Evolutionary conservation across 2,797 vertebrate genomes (phyloP), one percentile per base, ranked within the genome.

Genomic region (Urocyon cinereoargenteus): DNA sequence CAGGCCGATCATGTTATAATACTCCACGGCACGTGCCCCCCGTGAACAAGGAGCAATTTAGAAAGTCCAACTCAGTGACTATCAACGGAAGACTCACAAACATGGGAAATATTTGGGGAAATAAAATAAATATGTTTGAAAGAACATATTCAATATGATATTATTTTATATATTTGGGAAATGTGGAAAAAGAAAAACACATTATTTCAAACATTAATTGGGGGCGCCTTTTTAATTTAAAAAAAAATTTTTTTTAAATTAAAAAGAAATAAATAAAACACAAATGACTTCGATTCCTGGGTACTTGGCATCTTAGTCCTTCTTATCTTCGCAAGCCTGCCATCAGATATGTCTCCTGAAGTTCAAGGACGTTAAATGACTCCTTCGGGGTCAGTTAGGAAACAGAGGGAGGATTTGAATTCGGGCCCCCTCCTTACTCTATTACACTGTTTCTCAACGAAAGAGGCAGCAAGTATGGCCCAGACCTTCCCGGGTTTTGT

Each of bases 121-220:
- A 45, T 45, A 45, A 45, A 45, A 45, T 8, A 45, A 45, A 45
- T 45, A 45, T 45, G 40, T 77, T 81, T 75, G 79, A 84, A 83
- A 91, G 40, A 88, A 85, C 59, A 36, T 51, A 40, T 15, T 95
- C 62, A 57, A 45, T 10, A 26, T 34, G 22, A 59, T 12, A 24
- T 24, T 81, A 84, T 40, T 70, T n/a, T 45, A 68, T 18, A 78
- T 66, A 72, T 75, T 84, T 87, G 49, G 36, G 86, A 94, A 90
- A n/a, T 40, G 26, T 61, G n/a, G n/a, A 84, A 68, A 75, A 70
- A 72, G 3, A 24, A 90, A 13, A n/a, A 34, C 15, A 68, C 10
- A 61, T 81, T 89, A 31, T 89, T 95, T 94, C 86, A 95, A 95
- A 70, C 31, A 57, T 13, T 64, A 82, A 19, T 4, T 40, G 16